Conservation (phyloP, 1,140 invertebrate species). For the Macrosteles quadrilineatus region DNA sequence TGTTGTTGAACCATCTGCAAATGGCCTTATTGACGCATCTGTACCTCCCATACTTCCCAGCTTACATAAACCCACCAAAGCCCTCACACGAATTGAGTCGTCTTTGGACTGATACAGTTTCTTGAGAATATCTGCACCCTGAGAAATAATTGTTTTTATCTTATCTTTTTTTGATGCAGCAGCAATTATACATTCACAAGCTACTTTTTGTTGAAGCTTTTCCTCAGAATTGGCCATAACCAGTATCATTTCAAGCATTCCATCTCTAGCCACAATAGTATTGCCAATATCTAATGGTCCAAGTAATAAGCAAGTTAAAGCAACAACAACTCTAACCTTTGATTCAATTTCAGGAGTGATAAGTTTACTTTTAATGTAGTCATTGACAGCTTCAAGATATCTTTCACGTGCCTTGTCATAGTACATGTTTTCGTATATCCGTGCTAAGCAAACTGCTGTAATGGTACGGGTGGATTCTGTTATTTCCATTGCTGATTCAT, state of each 20-base stretch:
- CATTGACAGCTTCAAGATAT: conserved; percentile 78
- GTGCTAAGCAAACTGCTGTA: conserved; percentile 81
- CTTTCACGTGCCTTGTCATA: conserved; percentile 80
- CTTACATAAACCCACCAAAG: conserved; percentile 95
- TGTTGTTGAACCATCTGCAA: conserved; percentile 92
- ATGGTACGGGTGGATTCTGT: conserved; percentile 85
- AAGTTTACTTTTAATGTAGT: conserved; percentile 86
- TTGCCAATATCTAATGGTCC: conserved; percentile 96
- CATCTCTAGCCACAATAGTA: conserved; percentile 85
- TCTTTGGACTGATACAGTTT: conserved; percentile 90
- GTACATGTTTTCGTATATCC: conserved; percentile 93
- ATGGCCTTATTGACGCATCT: conserved; percentile 90
- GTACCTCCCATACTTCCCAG: conserved; percentile 94
- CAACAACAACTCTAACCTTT: conserved; percentile 83
- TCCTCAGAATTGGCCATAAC: conserved; percentile 92
- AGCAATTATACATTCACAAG: conserved; percentile 94
- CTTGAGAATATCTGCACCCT: conserved; percentile 94
- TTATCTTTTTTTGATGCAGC: conserved; percentile 98
- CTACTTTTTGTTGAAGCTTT: conserved; percentile 85
- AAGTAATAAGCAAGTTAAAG: conserved; percentile 86
- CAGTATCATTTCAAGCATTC: conserved; percentile 95
- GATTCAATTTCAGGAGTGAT: conserved; percentile 85
- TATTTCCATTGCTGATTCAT: conserved; percentile 88
- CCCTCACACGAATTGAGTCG: conserved; percentile 86
- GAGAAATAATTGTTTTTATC: conserved; percentile 84